phyloP scores from a whole-genome alignment of 2,888 invertebrate species.

The Malthinus flaveolus region DNA sequence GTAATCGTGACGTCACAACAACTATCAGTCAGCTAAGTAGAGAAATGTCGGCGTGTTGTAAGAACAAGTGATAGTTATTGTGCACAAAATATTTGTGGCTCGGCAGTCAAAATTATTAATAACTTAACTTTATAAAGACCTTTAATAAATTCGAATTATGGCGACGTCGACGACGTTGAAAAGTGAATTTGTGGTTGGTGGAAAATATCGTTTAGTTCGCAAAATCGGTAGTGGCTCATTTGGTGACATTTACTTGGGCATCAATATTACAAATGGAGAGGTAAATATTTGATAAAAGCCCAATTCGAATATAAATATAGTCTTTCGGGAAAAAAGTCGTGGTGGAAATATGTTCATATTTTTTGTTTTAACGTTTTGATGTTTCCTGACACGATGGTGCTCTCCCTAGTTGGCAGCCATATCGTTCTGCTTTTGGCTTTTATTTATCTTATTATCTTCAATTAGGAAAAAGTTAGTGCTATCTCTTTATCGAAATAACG shows the following conservation, averaged over 20 bases:
- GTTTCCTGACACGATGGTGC: slow-evolving; percentile 29
- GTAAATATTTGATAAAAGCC: slow-evolving; percentile 56
- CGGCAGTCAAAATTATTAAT: slow-evolving; percentile 53
- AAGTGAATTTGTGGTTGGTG: slow-evolving; percentile 83
- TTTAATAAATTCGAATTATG: slow-evolving; percentile 52
- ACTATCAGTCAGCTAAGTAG: slow-evolving; percentile 48
- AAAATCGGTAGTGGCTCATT: slow-evolving; percentile 99
- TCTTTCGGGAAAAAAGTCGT: slow-evolving; percentile 1
- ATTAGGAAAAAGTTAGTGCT: slow-evolving; percentile 2
- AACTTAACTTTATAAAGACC: slow-evolving; percentile 45
- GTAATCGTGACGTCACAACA: slow-evolving; percentile 46
- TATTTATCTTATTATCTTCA: slow-evolving; percentile 26
- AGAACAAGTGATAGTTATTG: slow-evolving; percentile 56
- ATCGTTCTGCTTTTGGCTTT: slow-evolving; percentile 30
- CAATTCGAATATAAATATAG: slow-evolving; percentile 4
- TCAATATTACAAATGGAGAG: slow-evolving; percentile 89
- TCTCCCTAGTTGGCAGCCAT: slow-evolving; percentile 39
- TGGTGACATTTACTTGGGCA: slow-evolving; percentile 97
- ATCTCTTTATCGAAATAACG: slow-evolving; percentile 2
- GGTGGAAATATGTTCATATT: slow-evolving; percentile 5
- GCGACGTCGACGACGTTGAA: slow-evolving; percentile 53
- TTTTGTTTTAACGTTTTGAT: slow-evolving; percentile 34
- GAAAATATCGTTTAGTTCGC: slow-evolving; percentile 91
- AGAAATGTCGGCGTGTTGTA: slow-evolving; percentile 64
- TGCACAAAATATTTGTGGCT: slow-evolving; percentile 52